Percentiles rank a stretch among this genome's conserved stretches.
Evolutionary conservation across 1,140 invertebrate genomes (phyloP).

Genomic region (Mizuhopecten yessoensis): DNA sequence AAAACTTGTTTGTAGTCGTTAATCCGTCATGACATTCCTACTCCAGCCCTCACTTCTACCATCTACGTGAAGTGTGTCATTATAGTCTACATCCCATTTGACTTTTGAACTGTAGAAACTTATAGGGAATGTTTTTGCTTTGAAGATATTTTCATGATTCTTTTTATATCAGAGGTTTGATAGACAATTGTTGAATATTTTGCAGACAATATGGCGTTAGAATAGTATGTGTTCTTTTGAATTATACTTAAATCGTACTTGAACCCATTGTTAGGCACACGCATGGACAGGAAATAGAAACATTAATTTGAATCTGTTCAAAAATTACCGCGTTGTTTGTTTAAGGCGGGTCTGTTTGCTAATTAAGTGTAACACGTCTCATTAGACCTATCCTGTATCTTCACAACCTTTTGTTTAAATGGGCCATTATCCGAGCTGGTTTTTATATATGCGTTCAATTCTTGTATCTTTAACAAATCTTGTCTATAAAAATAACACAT

Average conservation of each 20-base stretch:
- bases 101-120: neutral
- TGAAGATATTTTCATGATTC: neutral
- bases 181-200: conserved; percentile 8
- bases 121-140: neutral
- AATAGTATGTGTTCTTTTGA: conserved; percentile 11
- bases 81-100: conserved; percentile 20
- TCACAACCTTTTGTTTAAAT: too few species aligned
- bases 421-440: too few species aligned
- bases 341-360: neutral
- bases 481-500: too few species aligned
- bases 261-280: conserved; percentile 12
- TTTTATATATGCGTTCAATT: too few species aligned
- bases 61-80: neutral
- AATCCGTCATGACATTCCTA: neutral
- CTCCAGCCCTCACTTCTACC: neutral
- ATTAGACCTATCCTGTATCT: too few species aligned
- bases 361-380: too few species aligned
- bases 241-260: conserved; percentile 4
- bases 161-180: neutral
- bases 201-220: conserved; percentile 19
- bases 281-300: neutral
- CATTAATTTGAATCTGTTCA: conserved; percentile 28
- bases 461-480: too few species aligned
- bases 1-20: neutral
- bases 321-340: neutral